Evolutionary conservation across 35 echinoderm and acorn worm genomes (phyloP).

Genomic region (Strongylocentrotus purpuratus): DNA sequence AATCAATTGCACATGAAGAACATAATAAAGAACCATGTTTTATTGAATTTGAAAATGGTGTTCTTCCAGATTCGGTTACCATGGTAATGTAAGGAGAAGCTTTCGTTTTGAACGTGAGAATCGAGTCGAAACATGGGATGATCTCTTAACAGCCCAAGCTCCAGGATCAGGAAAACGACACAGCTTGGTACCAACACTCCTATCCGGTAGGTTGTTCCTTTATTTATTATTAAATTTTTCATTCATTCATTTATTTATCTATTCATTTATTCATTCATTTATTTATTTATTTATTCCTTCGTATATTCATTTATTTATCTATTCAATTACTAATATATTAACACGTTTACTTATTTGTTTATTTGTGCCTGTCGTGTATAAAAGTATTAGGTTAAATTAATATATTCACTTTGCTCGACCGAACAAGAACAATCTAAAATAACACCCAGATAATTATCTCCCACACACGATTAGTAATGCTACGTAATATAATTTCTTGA

Average conservation of each 20-base stretch:
- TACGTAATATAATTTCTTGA: too few relatives aligned
- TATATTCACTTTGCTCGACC: too few relatives aligned
- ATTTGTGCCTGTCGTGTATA: too few relatives aligned
- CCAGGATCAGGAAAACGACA: slow-evolving; percentile 27
- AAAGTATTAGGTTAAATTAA: too few relatives aligned
- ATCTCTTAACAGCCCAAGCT: slow-evolving; percentile 51
- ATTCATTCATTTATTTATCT: neutral
- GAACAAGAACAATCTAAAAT: too few relatives aligned
- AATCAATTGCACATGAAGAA: too few relatives aligned
- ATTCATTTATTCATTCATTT: neutral
- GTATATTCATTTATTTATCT: neutral
- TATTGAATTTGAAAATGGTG: neutral
- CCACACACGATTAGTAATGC: too few relatives aligned
- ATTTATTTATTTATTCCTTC: neutral
- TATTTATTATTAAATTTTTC: neutral
- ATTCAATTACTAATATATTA: neutral
- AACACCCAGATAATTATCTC: too few relatives aligned
- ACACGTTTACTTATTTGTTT: too few relatives aligned
- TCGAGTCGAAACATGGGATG: slow-evolving; percentile 86
- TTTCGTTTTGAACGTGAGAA: slow-evolving; percentile 57
- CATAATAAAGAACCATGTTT: too few relatives aligned
- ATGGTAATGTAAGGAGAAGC: neutral
- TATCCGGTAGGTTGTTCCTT: neutral
- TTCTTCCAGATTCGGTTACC: slow-evolving; percentile 32
- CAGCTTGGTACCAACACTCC: slow-evolving; percentile 47